phyloP scores from a whole-genome alignment of 1,140 invertebrate species.

The Drosophila erecta region DNA sequence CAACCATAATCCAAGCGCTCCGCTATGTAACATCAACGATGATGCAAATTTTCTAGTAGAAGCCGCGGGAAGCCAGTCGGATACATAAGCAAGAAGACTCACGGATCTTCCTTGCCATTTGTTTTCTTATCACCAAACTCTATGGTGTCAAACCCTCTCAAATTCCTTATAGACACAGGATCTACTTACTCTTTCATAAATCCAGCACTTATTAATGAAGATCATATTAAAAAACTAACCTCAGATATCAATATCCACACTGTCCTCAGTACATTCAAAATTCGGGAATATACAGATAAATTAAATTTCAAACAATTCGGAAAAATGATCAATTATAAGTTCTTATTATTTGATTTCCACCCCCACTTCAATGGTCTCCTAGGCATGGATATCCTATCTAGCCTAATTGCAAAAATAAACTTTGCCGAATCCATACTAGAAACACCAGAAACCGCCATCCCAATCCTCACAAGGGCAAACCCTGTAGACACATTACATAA shows the following conservation, averaged over 20 bases:
- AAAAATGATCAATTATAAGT: background rate
- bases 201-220: conserved; percentile 23
- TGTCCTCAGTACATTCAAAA: conserved; percentile 30
- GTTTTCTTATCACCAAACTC: conserved; percentile 1
- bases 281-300: conserved; percentile 3
- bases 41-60: conserved; percentile 22
- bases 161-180: background rate
- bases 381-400: too few relatives aligned
- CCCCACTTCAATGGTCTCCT: background rate
- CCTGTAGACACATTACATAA: too few relatives aligned
- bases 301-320: background rate
- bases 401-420: conserved; percentile 34
- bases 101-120: background rate
- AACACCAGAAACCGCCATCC: conserved; percentile 28
- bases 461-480: conserved; percentile 33
- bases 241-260: conserved; percentile 27
- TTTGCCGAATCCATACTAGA: conserved; percentile 10
- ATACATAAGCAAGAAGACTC: conserved; percentile 1
- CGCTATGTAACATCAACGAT: conserved; percentile 10
- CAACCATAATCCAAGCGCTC: conserved; percentile 14
- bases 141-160: background rate
- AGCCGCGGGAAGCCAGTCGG: conserved; percentile 25
- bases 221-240: conserved; percentile 29
- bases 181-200: conserved; percentile 8
- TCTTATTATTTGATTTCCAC: conserved; percentile 1